Conservation (phyloP, 2,888 invertebrate genomes). For the Latheticus oryzae region DNA sequence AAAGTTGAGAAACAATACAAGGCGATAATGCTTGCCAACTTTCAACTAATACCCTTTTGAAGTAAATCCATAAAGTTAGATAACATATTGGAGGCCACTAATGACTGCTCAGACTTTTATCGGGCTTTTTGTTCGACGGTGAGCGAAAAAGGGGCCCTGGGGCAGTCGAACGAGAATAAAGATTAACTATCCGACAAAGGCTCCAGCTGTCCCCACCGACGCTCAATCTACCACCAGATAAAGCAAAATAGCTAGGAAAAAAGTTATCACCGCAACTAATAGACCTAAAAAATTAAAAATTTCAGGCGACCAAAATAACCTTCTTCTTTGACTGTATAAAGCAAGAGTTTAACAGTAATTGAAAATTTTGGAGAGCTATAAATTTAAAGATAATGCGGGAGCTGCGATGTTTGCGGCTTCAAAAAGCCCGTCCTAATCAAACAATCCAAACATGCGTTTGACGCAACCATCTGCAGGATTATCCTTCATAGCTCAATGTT, state of each 20-base stretch:
- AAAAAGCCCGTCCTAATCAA: too few relatives aligned
- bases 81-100: slow-evolving; percentile 44
- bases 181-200: slow-evolving; percentile 57
- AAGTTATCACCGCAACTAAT: too few relatives aligned
- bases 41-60: slow-evolving; percentile 42
- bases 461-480: too few relatives aligned
- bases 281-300: too few relatives aligned
- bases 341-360: too few relatives aligned
- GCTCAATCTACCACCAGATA: slow-evolving; percentile 55
- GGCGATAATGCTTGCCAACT: slow-evolving; percentile 42
- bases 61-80: slow-evolving; percentile 46
- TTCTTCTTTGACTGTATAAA: too few relatives aligned
- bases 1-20: slow-evolving; percentile 50
- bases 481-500: slow-evolving; percentile 29
- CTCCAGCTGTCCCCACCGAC: slow-evolving; percentile 51
- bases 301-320: too few relatives aligned
- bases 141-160: slow-evolving; percentile 37
- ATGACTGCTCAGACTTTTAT: slow-evolving; percentile 46
- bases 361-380: too few relatives aligned
- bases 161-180: slow-evolving; percentile 48
- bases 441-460: too few relatives aligned
- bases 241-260: slow-evolving; percentile 54
- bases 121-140: slow-evolving; percentile 43
- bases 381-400: too few relatives aligned
- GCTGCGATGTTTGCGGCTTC: too few relatives aligned